Evolutionary conservation across 2,888 invertebrate species (phyloP), one percentile per base, ranked within the genome.

Genomic region (Ypsolopha scabrella): DNA sequence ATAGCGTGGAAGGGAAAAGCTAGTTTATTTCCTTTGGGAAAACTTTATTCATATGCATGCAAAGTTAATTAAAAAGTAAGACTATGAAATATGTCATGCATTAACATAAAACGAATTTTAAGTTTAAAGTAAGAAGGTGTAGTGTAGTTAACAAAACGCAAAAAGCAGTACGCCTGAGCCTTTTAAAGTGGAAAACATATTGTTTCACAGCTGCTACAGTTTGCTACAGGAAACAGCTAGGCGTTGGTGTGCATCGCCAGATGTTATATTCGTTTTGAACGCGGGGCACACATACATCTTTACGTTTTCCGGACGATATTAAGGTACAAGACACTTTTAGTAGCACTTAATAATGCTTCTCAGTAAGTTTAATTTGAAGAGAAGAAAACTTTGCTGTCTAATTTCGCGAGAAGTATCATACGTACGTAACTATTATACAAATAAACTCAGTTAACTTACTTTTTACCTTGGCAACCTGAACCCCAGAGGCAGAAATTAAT

Each of bases 141-240:
- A 13, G 41, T 41, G 24, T 37, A 47, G 47, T 47, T 47, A 14
- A 39, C 11, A 49, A 49, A 49, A 11, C 49, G 33, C 11, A 10
- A 39, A 48, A 13, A 38, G 48, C 24, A 38, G 48, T 10, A 13
- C 48, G 37, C 46, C 35, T 35, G 35, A 48, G 52, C 52, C 55
- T 55, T 53, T 36, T 41, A 41, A 39, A 41, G 39, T 44, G 41
- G 35, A 36, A 43, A 49, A 52, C 52, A 52, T 51, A 53, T 54
- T 51, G 53, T 51, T 54, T 46, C 43, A 39, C 57, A 57, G 53
- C 53, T 51, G 57, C 39, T 48, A 50, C 54, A 52, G 43, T 48
- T 54, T 50, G 45, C 53, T 13, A 13, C 41, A 11, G 6, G n/a
- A 14, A 9, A 24, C 41, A 35, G 24, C 34, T 13, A 53, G 53